A percentile compares a stretch with the other conserved stretches of the same genome.
Evolutionary conservation across 2,797 vertebrate genomes (phyloP).

Genomic region (Xenentodon cancila): DNA sequence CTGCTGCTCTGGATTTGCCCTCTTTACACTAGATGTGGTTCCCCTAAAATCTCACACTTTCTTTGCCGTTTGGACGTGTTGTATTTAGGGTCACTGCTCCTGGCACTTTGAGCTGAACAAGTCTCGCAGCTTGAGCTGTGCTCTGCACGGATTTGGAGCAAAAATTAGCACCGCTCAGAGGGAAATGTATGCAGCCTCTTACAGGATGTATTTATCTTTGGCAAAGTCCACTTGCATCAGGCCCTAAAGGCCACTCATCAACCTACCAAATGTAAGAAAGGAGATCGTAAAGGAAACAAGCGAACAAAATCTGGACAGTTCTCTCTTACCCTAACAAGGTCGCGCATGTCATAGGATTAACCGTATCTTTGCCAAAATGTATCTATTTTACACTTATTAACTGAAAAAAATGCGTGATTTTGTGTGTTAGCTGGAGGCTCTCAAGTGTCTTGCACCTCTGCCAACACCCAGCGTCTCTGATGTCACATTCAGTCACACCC

Average conservation of each 20-base stretch:
- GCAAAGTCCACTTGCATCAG: constrained; percentile 1
- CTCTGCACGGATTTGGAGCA: constrained; percentile 24
- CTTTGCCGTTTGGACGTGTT: constrained; percentile 19
- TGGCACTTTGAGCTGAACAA: constrained; percentile 29
- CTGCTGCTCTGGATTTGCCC: constrained; percentile 3
- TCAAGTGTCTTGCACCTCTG: too few species aligned
- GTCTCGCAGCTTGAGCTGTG: constrained; percentile 35
- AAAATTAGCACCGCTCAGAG: constrained; percentile 16
- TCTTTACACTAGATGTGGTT: constrained; percentile 20
- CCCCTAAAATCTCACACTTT: constrained; percentile 36
- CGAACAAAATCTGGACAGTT: background rate
- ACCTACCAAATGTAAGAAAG: constrained; percentile 1
- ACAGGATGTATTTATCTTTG: constrained; percentile 13
- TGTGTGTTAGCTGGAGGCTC: too few species aligned
- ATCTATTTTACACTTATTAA: too few species aligned
- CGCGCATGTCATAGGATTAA: background rate
- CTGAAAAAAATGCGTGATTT: too few species aligned
- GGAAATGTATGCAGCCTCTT: constrained; percentile 15
- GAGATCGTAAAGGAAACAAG: background rate
- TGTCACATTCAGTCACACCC: too few species aligned
- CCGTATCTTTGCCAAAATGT: background rate
- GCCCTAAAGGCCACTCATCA: constrained; percentile 1
- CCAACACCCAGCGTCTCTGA: too few species aligned
- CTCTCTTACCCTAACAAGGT: background rate
- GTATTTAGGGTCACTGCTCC: constrained; percentile 39